Percentiles rank a stretch among this genome's conserved stretches.
phyloP scores from a whole-genome alignment of 2,888 invertebrate species.

The Agrochola lychnidis region DNA sequence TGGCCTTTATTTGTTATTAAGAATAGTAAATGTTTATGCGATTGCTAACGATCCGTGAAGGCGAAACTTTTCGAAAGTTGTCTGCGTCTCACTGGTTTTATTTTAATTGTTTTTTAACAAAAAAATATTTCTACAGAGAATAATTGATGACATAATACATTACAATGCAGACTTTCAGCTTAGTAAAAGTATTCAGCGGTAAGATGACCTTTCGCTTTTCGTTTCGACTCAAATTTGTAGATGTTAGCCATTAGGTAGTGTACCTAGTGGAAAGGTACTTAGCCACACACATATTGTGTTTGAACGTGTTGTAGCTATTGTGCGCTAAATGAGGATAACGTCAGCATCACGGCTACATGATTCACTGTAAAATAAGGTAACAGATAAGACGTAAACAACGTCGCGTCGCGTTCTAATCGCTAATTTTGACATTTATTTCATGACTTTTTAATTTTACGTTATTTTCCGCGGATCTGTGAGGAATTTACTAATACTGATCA shows the following conservation, averaged over 20 bases:
- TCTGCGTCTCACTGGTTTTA: slow-evolving; percentile 34
- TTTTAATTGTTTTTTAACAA: slow-evolving; percentile 23
- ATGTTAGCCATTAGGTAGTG: not conserved
- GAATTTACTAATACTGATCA: not conserved
- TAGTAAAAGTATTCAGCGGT: slow-evolving; percentile 13
- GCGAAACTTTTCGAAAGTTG: slow-evolving; percentile 54
- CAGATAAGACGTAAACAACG: slow-evolving; percentile 37
- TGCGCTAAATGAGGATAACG: slow-evolving; percentile 49
- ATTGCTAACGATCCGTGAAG: slow-evolving; percentile 56
- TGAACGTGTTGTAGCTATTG: slow-evolving; percentile 32
- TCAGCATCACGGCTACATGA: slow-evolving; percentile 50
- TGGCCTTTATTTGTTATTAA: slow-evolving; percentile 29
- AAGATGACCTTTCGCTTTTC: slow-evolving; percentile 14
- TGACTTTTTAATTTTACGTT: slow-evolving; percentile 11
- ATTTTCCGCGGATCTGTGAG: slow-evolving; percentile 8
- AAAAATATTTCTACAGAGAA: slow-evolving; percentile 4
- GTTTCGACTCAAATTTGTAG: slow-evolving; percentile 10
- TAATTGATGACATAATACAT: slow-evolving; percentile 17
- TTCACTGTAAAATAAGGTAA: slow-evolving; percentile 49
- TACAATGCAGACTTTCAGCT: slow-evolving; percentile 14
- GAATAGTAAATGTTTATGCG: slow-evolving; percentile 48
- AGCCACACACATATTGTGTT: slow-evolving; percentile 27
- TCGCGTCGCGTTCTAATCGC: slow-evolving; percentile 11
- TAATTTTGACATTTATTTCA: slow-evolving; percentile 6
- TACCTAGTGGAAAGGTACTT: slow-evolving; percentile 12